Percentiles rank a stretch among this genome's conserved stretches.
Conservation (phyloP, 2,888 invertebrate species). For the Oxytorus armatus region DNA sequence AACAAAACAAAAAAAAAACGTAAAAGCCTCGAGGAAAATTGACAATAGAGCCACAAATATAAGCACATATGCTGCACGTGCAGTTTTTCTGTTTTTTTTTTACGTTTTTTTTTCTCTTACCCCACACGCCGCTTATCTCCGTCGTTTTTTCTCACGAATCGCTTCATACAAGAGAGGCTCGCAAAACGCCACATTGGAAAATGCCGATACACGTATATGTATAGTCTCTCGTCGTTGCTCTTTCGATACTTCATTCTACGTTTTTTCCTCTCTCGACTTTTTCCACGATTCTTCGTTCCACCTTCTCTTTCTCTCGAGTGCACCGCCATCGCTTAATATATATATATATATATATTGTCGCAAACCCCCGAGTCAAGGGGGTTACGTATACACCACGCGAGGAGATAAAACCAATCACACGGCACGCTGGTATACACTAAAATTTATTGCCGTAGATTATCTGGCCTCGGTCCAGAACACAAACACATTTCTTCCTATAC, state of each 20-base stretch:
- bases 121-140: constrained; percentile 20
- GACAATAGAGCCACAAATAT: neutral
- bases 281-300: constrained; percentile 33
- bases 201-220: constrained; percentile 32
- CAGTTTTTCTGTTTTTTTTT: neutral
- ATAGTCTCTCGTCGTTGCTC: constrained; percentile 37
- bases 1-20: no score
- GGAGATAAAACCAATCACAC: constrained; percentile 83
- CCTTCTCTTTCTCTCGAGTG: neutral
- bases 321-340: constrained; percentile 9
- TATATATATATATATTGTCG: constrained; percentile 29
- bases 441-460: constrained; percentile 83
- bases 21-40: neutral
- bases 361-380: constrained; percentile 58
- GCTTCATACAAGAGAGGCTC: constrained; percentile 4
- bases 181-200: constrained; percentile 23
- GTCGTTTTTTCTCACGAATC: constrained; percentile 40
- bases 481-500: constrained; percentile 80
- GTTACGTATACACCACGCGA: constrained; percentile 70
- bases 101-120: neutral
- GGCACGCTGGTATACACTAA: constrained; percentile 80
- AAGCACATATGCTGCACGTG: neutral
- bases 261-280: constrained; percentile 43
- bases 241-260: constrained; percentile 59
- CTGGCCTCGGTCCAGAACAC: constrained; percentile 82